Percentiles rank a stretch among this genome's conserved stretches.
These are phyloP conservation scores for Leguminivora glycinivorella DNA, from an alignment of 1,140 invertebrate species.

Conservation along the genomic window DNA sequence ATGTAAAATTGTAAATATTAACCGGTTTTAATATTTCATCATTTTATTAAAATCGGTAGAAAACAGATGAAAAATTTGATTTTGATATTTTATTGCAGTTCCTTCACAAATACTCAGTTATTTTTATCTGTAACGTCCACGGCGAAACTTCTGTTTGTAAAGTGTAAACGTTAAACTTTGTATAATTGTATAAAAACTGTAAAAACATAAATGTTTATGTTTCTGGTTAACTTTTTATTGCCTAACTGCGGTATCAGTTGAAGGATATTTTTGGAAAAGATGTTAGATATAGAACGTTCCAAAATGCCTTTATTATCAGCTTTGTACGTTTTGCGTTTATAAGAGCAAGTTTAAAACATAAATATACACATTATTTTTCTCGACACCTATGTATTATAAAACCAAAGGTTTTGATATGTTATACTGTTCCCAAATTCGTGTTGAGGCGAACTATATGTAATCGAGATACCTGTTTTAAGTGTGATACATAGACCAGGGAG, in stretches of 20 bases:
- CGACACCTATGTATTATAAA: background rate
- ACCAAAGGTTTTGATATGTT: background rate
- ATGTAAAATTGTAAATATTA: no score
- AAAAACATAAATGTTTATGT: background rate
- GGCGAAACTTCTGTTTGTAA: background rate
- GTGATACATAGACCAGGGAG: background rate
- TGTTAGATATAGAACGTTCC: background rate
- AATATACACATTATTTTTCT: background rate
- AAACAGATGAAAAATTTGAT: background rate
- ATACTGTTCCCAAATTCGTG: background rate
- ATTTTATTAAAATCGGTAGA: background rate
- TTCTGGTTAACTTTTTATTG: slow-evolving; percentile 3
- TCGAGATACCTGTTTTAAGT: background rate
- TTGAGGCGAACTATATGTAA: background rate
- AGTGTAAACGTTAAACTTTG: no score
- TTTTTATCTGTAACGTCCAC: background rate
- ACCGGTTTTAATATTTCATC: background rate
- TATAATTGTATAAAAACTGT: background rate
- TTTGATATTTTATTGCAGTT: background rate
- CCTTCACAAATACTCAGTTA: background rate
- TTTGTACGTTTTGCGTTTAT: slow-evolving; percentile 4
- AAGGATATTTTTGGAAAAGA: background rate
- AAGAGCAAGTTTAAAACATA: background rate
- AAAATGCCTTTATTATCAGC: background rate
- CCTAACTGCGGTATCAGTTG: background rate